These are phyloP conservation scores for Octodon degus DNA, from an alignment of 2,113 vertebrate genomes.

Conservation along the genomic window DNA sequence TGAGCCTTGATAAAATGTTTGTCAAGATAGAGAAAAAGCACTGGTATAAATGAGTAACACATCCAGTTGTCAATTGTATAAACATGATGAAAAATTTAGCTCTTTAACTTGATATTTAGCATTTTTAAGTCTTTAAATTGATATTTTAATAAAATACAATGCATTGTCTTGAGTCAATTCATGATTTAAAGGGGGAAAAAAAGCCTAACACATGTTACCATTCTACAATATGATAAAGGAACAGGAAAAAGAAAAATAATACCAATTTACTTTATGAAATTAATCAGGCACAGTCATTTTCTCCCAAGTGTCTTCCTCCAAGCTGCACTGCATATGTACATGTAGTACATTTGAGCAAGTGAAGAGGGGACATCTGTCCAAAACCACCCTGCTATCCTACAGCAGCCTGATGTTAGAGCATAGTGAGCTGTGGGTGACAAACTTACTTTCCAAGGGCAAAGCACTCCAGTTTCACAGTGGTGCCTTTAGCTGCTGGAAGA, in stretches of 20 bases:
- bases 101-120: background rate
- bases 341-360: background rate
- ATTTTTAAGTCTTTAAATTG: background rate
- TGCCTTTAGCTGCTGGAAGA: conserved; percentile 94
- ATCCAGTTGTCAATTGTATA: background rate
- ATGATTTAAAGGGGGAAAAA: background rate
- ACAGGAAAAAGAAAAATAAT: background rate
- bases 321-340: background rate
- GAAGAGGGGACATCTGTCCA: background rate
- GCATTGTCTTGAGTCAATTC: background rate
- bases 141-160: background rate
- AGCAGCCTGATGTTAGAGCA: background rate
- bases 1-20: background rate
- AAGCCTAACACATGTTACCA: background rate
- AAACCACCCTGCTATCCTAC: background rate
- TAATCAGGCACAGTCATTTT: background rate
- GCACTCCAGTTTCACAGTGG: conserved; percentile 94
- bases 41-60: background rate
- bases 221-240: background rate
- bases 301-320: background rate
- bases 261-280: background rate
- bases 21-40: background rate
- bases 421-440: rapidly evolving
- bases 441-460: conserved; percentile 99
- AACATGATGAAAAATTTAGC: background rate